Evolutionary conservation across 2,113 vertebrate species (phyloP).

Genomic region (Lontra canadensis): DNA sequence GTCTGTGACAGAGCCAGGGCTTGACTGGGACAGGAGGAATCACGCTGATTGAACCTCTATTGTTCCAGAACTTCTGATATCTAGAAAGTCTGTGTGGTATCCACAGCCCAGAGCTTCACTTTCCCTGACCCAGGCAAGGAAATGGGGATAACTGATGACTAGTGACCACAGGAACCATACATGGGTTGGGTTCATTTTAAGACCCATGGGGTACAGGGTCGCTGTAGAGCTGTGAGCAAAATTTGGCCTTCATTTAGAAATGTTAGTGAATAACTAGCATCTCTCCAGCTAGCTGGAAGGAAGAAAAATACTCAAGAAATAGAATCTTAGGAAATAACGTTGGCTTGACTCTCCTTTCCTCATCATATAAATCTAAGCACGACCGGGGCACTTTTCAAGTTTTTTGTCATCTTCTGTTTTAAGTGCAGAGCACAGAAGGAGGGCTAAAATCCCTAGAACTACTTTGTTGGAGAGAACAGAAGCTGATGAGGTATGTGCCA

Average conservation of each 20-base stretch:
- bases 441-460: not conserved
- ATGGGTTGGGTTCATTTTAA: not conserved
- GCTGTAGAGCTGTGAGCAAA: not conserved
- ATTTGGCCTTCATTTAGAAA: conserved; percentile 25
- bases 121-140: not conserved
- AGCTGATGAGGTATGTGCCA: not conserved
- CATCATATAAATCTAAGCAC: not conserved
- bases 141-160: not conserved
- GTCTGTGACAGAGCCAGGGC: not conserved
- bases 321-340: conserved; percentile 31
- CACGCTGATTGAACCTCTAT: not conserved
- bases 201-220: not conserved
- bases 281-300: conserved; percentile 36
- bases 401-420: not conserved
- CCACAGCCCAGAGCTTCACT: not conserved
- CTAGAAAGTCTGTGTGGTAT: not conserved
- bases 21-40: not conserved
- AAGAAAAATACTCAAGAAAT: conserved; percentile 38
- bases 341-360: conserved; percentile 42
- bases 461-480: not conserved
- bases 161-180: not conserved
- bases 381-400: not conserved
- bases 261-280: conserved; percentile 41
- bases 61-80: not conserved
- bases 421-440: not conserved